Base-by-base conservation (phyloP, 1,140 invertebrate species). In the Drosophila prosaltans region DNA sequence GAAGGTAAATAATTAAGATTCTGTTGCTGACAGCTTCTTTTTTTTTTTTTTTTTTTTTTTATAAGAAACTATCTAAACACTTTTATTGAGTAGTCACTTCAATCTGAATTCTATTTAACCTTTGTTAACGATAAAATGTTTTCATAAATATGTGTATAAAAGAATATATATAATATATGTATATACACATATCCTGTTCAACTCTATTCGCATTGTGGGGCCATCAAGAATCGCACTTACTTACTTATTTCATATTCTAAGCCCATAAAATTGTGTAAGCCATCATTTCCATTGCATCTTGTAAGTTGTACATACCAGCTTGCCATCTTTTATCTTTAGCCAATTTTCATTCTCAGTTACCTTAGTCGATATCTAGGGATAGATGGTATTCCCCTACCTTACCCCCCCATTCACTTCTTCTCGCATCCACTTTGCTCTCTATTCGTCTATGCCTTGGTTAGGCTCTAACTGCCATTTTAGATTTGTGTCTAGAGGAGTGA, bases 391-490 rank as follows among this genome's bases (percentile, higher is more conserved):
- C 68, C 72, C 72, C 43, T 30, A 16, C 16, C 16, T 16, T 16
- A 16, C 16, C 4, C 16, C 3, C 11, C 4, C 63, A 60, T 43
- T 45, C 72, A 51, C 70, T 43, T 39, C 16, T 10, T 7, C 16
- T 16, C 9, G 21, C n/a, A 9, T 9, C 9, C 9, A 1, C 16
- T 43, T 9, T 10, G 45, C 60, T 51, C 28, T 39, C 30, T 24
- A 4, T 28, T 71, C 67, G 59, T 32, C 28, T 39, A 16, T n/a
- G 26, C 8, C 30, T 48, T 70, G 67, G 68, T 79, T 80, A 70
- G 45, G 45, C 45, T 83, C 84, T 89, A 89, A 83, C 80, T 88
- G 83, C 83, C 83, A 88, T 86, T 88, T 88, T 89, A 89, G 84
- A 88, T 88, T 89, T 88, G 84, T 89, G 84, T 84, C 83, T 88